A percentile compares a stretch with the other conserved stretches of the same genome.
Conservation (phyloP, 2,888 invertebrate species). For the Limnephilus rhombicus region DNA sequence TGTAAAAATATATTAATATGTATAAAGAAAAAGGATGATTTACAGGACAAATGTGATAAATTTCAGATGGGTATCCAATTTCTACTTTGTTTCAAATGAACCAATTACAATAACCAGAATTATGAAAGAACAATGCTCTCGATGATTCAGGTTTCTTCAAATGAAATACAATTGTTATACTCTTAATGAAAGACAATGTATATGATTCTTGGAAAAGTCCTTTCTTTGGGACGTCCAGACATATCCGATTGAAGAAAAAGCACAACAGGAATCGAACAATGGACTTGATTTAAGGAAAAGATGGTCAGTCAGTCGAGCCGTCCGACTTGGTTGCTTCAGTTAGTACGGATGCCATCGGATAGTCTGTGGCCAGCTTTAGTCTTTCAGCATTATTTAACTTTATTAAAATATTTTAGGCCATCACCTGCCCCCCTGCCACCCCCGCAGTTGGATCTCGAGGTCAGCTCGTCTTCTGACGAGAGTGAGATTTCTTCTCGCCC, state of each 20-base stretch:
- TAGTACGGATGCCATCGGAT: not conserved
- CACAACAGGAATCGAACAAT: too few species aligned
- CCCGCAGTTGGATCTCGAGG: conserved; percentile 50
- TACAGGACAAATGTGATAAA: too few species aligned
- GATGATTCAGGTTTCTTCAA: not conserved
- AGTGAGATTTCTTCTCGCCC: conserved; percentile 75
- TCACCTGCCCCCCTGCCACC: conserved; percentile 51
- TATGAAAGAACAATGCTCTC: not conserved
- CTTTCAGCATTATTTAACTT: not conserved
- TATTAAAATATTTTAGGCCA: conserved; percentile 52
- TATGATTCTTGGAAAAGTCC: not conserved
- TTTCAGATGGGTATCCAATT: too few species aligned
- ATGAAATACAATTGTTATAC: not conserved
- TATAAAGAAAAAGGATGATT: too few species aligned
- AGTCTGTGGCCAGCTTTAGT: not conserved
- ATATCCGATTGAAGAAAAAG: too few species aligned
- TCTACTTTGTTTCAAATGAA: not conserved
- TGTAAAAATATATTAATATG: too few species aligned
- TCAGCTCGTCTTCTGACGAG: conserved; percentile 69
- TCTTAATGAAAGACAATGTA: not conserved
- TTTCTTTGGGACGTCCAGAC: not conserved
- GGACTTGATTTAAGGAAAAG: not conserved
- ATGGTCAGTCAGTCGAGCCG: not conserved
- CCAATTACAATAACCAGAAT: not conserved
- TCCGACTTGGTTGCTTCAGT: too few species aligned